Evolutionary conservation across 2,888 invertebrate species (phyloP), one percentile per base, ranked within the genome.

Genomic region (Oxycera nigricornis): DNA sequence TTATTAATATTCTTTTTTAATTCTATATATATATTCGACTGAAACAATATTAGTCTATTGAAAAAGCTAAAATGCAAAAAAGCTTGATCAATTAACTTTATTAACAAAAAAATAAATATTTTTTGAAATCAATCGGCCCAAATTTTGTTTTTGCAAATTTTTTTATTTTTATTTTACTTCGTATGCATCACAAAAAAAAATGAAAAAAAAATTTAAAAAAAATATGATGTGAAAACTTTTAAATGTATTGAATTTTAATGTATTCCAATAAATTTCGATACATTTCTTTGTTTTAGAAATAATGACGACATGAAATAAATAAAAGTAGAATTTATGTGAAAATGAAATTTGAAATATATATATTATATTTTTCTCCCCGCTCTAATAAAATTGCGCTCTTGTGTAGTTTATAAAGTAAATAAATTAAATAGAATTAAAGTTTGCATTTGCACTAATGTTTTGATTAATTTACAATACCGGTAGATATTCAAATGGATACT

Each of bases 101-200:
- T n/a, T n/a, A n/a, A n/a, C n/a, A n/a, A n/a, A n/a, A n/a, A n/a
- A n/a, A n/a, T 52, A 73, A 17, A 46, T 61, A 57, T 9, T 41
- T 41, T 72, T 39, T 14, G 9, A 75, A 72, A 74, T 72, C 73
- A 77, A 77, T 77, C 75, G 77, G 77, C 77, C 77, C 77, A 77
- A 76, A 75, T 72, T 75, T 75, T 75, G 65, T 73, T 39, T 67
- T 73, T 68, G 17, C 73, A 73, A 73, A 62, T 61, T 74, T 55
- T 46, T 72, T 72, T n/a, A 17, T 74, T 67, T 50, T 67, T 67
- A 20, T 59, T 26, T 26, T 59, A 59, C 28, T 24, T 55, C 17
- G 20, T 22, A 9, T 55, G 20, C 52, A 55, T 55, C 17, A n/a
- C 4, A 3, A 4, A 55, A 55, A 55, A 2, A 6, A 55, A 55